These are phyloP conservation scores for Dipodomys merriami DNA, from an alignment of 2,113 vertebrate species.

Conservation along the genomic window DNA sequence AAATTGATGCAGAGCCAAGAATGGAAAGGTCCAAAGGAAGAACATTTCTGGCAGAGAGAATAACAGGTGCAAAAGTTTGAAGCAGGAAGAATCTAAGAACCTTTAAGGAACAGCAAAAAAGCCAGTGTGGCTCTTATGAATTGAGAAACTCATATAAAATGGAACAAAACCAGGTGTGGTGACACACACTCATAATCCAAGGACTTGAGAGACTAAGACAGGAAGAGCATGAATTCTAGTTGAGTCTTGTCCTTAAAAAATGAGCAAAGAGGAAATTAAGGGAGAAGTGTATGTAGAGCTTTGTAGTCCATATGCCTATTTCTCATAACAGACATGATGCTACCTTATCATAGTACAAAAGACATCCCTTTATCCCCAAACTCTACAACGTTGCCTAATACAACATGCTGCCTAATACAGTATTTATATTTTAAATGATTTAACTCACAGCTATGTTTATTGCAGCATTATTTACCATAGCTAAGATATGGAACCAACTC, in stretches of 20 bases:
- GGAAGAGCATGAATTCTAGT: too few species aligned
- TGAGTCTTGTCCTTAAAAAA: too few species aligned
- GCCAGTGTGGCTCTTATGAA: too few species aligned
- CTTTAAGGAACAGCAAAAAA: neutral
- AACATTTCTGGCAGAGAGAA: neutral
- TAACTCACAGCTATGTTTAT: neutral
- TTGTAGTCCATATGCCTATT: neutral
- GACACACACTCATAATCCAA: too few species aligned
- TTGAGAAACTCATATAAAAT: neutral
- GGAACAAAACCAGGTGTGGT: too few species aligned
- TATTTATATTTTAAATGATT: constrained; percentile 3
- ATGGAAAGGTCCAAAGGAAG: neutral
- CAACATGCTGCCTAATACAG: neutral
- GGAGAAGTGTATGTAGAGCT: neutral
- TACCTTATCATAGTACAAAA: neutral
- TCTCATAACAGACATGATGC: neutral
- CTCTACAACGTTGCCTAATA: neutral
- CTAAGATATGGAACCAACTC: too few species aligned
- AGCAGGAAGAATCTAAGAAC: neutral
- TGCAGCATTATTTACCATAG: too few species aligned
- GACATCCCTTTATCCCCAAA: neutral
- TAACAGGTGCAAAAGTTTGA: neutral
- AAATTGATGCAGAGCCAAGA: neutral
- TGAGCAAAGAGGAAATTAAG: constrained; percentile 32
- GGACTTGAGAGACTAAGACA: too few species aligned